These are phyloP conservation scores for Lates calcarifer DNA, from an alignment of 2,113 vertebrate species.

Conservation along the genomic window DNA sequence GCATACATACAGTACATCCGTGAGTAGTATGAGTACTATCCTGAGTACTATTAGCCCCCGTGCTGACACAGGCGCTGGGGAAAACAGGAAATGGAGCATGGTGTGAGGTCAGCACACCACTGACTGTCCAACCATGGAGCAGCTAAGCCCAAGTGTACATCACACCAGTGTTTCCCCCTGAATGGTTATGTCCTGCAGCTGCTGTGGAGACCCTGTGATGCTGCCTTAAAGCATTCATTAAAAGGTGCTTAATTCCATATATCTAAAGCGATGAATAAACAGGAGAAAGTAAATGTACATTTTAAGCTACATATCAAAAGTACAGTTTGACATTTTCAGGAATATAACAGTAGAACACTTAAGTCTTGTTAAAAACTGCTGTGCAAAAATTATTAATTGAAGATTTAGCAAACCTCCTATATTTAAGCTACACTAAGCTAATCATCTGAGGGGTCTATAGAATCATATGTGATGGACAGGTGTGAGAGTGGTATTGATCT, in stretches of 20 bases:
- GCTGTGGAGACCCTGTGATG: conserved; percentile 4
- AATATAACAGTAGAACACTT: not conserved
- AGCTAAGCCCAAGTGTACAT: conserved; percentile 42
- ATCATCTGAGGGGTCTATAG: too few species aligned
- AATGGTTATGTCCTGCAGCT: conserved; percentile 20
- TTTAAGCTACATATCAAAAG: not conserved
- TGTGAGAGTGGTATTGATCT: too few species aligned
- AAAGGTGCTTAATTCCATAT: not conserved
- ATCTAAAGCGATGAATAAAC: not conserved
- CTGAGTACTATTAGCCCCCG: conserved; percentile 29
- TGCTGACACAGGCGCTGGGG: conserved; percentile 71
- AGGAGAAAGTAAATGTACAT: not conserved
- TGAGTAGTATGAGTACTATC: conserved; percentile 17
- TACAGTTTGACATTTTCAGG: not conserved
- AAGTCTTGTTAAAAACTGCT: too few species aligned
- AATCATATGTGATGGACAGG: too few species aligned
- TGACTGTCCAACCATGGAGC: conserved; percentile 60
- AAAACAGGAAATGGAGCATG: conserved; percentile 78
- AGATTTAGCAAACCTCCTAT: too few species aligned
- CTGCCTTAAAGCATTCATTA: conserved; percentile 1
- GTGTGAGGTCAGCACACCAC: conserved; percentile 74
- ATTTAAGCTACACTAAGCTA: too few species aligned
- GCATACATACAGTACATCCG: conserved; percentile 21
- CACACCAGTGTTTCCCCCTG: conserved; percentile 47
- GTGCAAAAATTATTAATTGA: too few species aligned